Evolutionary conservation across 2,797 vertebrate genomes (phyloP).

Genomic region (Xerus rutilus): DNA sequence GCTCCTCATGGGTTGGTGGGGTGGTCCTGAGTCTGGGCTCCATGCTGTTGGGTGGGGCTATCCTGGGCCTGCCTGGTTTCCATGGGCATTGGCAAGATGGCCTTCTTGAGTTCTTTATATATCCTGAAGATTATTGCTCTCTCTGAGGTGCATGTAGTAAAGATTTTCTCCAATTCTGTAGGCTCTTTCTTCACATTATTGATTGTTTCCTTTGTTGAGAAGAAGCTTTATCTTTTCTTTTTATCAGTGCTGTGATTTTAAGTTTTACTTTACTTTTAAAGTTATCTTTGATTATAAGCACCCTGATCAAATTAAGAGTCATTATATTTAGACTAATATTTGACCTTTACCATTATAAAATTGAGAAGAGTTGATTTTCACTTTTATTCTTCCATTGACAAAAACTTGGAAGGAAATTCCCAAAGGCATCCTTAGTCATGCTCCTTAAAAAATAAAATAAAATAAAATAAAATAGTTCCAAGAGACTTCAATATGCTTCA

Average conservation of each 20-base stretch:
- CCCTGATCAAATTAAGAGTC: conserved; percentile 45
- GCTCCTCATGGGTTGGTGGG: no score
- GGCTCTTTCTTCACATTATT: no score
- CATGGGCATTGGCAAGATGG: no score
- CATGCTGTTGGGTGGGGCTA: no score
- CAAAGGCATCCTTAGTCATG: neutral
- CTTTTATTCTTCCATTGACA: conserved; percentile 20
- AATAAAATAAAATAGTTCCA: neutral
- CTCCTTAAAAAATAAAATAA: neutral
- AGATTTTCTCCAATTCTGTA: no score
- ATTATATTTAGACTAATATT: conserved; percentile 7
- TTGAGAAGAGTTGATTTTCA: conserved; percentile 40
- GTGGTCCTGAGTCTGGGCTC: no score
- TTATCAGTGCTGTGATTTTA: conserved; percentile 20
- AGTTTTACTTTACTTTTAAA: conserved; percentile 49
- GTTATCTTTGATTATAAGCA: conserved; percentile 29
- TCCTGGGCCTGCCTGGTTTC: no score
- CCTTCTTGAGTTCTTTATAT: no score
- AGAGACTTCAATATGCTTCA: neutral
- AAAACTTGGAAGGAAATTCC: conserved; percentile 18
- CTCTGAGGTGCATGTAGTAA: no score
- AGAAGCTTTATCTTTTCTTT: conserved; percentile 52
- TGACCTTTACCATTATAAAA: conserved; percentile 25
- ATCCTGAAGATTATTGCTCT: no score
- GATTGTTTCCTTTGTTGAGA: no score